Conservation (phyloP, 2,888 invertebrate genomes). For the Parasteatoda lunata region DNA sequence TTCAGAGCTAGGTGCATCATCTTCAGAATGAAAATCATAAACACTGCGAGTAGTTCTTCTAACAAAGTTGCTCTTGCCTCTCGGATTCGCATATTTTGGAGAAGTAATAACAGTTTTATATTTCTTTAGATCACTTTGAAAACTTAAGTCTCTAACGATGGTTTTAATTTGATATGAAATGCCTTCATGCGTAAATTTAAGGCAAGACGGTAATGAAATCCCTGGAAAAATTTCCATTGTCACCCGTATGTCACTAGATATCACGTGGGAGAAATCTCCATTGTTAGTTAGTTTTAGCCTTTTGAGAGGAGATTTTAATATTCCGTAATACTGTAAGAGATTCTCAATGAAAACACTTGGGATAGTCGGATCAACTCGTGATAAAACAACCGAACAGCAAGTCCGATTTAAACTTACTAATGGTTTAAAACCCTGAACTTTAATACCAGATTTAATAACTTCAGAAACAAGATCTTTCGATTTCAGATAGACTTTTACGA, state of each 20-base stretch:
- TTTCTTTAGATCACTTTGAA: too few species aligned
- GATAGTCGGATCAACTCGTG: conserved; percentile 24
- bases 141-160: too few species aligned
- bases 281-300: background rate
- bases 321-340: conserved; percentile 18
- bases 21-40: too few species aligned
- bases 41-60: too few species aligned
- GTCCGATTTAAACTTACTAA: background rate
- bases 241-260: conserved; percentile 13
- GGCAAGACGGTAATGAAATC: background rate
- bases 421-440: background rate
- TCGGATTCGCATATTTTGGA: too few species aligned
- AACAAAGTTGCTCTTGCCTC: too few species aligned
- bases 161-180: background rate
- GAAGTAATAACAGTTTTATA: too few species aligned
- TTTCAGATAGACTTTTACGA: conserved; percentile 28
- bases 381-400: conserved; percentile 1
- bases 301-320: conserved; percentile 5
- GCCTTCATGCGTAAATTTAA: background rate
- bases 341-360: conserved; percentile 10
- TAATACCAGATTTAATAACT: background rate
- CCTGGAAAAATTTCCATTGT: conserved; percentile 6
- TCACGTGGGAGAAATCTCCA: conserved; percentile 16
- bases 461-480: conserved; percentile 3
- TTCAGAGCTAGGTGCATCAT: too few species aligned